phyloP scores from a whole-genome alignment of 2,797 vertebrate genomes.

The Hylomyscus alleni region DNA sequence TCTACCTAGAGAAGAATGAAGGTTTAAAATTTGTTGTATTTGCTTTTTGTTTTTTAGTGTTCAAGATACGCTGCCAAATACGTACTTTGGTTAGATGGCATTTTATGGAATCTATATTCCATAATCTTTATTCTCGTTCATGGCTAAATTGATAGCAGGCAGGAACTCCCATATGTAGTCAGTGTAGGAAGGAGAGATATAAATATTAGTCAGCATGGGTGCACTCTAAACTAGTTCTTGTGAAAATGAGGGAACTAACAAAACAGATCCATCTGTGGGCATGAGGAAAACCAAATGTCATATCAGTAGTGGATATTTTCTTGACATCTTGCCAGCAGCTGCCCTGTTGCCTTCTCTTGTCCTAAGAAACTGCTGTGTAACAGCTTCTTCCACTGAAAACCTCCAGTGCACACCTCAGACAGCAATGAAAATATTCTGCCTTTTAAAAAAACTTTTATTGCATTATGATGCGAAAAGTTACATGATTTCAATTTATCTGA shows the following conservation, averaged over 20 bases:
- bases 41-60: constrained; percentile 44
- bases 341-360: not conserved
- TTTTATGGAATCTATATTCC: not conserved
- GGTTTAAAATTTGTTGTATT: not conserved
- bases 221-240: constrained; percentile 1
- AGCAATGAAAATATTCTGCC: not conserved
- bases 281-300: not conserved
- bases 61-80: constrained; percentile 26
- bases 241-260: not conserved
- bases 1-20: not conserved
- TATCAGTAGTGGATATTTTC: constrained; percentile 27
- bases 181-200: not conserved
- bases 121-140: not conserved
- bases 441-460: too few species aligned
- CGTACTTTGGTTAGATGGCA: not conserved
- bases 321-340: constrained; percentile 7
- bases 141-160: not conserved
- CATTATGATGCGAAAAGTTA: too few species aligned
- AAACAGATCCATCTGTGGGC: not conserved
- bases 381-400: constrained; percentile 36
- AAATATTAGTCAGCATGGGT: not conserved
- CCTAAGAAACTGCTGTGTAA: not conserved
- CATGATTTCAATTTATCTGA: too few species aligned
- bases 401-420: not conserved
- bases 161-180: not conserved